phyloP scores from a whole-genome alignment of 2,113 vertebrate species.

The Arvicanthis niloticus region DNA sequence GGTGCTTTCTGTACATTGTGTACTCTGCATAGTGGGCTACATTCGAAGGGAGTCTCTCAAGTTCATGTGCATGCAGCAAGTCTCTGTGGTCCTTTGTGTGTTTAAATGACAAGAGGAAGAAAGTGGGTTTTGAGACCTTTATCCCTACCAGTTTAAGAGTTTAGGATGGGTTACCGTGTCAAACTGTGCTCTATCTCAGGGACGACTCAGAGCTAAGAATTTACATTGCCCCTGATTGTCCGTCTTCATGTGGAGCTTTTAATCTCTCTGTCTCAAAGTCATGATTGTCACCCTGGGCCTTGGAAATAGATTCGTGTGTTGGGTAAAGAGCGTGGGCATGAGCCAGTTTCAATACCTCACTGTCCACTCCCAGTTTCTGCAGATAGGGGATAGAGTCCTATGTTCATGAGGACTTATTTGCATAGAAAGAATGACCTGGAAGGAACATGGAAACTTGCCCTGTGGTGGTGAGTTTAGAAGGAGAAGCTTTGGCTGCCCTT shows the following conservation, averaged over 20 bases:
- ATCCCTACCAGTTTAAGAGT: background rate
- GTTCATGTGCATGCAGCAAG: background rate
- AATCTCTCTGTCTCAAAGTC: slow-evolving; percentile 68
- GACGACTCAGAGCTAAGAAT: background rate
- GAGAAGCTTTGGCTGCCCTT: slow-evolving; percentile 54
- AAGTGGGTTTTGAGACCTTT: background rate
- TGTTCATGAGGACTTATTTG: background rate
- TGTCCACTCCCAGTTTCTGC: background rate
- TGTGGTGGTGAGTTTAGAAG: background rate
- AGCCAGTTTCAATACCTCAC: background rate
- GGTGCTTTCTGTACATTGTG: background rate
- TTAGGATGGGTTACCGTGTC: background rate
- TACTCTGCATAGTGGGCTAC: background rate
- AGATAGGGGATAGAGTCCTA: background rate
- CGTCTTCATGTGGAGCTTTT: slow-evolving; percentile 53
- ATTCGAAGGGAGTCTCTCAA: background rate
- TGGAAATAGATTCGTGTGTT: background rate
- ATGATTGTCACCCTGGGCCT: slow-evolving; percentile 7
- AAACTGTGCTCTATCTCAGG: rapidly evolving
- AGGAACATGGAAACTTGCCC: slow-evolving; percentile 27
- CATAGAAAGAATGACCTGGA: background rate
- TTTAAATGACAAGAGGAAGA: background rate
- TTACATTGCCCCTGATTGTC: background rate
- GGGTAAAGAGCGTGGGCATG: background rate
- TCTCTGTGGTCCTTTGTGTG: background rate